Percentiles rank a stretch among this genome's conserved stretches.
Conservation (phyloP, 2,797 vertebrate genomes). For the Heteromormyrus szaboi region DNA sequence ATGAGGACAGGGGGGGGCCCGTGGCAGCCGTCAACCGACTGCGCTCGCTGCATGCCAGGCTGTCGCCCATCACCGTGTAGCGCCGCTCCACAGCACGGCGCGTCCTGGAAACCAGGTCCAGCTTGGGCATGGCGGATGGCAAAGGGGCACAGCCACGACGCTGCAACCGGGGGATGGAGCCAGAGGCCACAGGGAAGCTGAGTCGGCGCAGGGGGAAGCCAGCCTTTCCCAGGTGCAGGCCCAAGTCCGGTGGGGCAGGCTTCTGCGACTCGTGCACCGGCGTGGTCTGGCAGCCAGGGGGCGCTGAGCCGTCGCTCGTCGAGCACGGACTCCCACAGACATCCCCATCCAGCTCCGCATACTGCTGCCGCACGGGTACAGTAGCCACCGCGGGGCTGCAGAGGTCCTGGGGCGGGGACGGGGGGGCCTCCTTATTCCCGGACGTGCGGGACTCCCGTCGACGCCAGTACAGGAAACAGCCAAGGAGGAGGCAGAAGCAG, state of each 20-base stretch:
- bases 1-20: conserved; percentile 21
- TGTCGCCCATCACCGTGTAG: conserved; percentile 55
- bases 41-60: conserved; percentile 44
- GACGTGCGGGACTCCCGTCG: conserved; percentile 34
- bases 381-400: conserved; percentile 41
- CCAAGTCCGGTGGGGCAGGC: conserved; percentile 27
- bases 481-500: conserved; percentile 61
- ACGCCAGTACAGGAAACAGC: conserved; percentile 65
- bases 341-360: conserved; percentile 62
- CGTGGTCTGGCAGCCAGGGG: conserved; percentile 48
- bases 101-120: conserved; percentile 55
- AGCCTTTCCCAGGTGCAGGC: conserved; percentile 25
- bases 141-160: conserved; percentile 56
- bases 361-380: conserved; percentile 63
- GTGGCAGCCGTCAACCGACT: conserved; percentile 34
- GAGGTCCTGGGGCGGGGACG: conserved; percentile 29
- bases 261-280: conserved; percentile 43
- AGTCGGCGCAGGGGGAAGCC: conserved; percentile 43
- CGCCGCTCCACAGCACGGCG: conserved; percentile 48
- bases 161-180: conserved; percentile 30
- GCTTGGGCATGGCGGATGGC: conserved; percentile 56
- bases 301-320: conserved; percentile 44
- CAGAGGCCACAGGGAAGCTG: conserved; percentile 45
- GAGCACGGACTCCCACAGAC: conserved; percentile 49
- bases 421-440: conserved; percentile 46